A percentile compares a stretch with the other conserved stretches of the same genome.
phyloP scores from a whole-genome alignment of 2,888 invertebrate genomes.

The Oegoconia quadripuncta region DNA sequence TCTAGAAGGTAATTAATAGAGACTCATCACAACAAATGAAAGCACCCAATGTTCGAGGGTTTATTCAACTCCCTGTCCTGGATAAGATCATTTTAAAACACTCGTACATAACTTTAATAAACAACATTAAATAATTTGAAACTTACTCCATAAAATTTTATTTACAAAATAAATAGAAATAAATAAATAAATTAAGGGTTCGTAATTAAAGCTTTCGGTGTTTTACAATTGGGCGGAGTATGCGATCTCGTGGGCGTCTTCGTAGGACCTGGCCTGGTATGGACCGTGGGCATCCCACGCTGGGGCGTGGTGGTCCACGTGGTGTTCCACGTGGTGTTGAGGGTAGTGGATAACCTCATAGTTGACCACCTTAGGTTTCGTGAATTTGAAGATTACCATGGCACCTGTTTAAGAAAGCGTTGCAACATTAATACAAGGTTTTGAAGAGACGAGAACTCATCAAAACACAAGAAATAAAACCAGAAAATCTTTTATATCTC shows the following conservation, averaged over 20 bases:
- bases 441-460: no score
- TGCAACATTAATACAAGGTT: no score
- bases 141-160: conserved; percentile 66
- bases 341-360: conserved; percentile 93
- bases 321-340: conserved; percentile 84
- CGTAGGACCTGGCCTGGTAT: conserved; percentile 80
- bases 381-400: conserved; percentile 91
- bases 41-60: no score
- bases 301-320: conserved; percentile 80
- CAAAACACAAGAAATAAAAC: no score
- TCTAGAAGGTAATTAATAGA: no score
- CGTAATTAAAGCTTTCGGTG: conserved; percentile 47
- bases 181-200: conserved; percentile 72
- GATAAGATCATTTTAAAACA: conserved; percentile 2
- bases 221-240: conserved; percentile 74
- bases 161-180: conserved; percentile 70
- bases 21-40: no score
- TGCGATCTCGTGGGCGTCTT: conserved; percentile 80
- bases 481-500: not conserved
- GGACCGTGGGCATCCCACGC: conserved; percentile 79
- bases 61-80: no score
- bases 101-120: conserved; percentile 19
- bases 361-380: conserved; percentile 92
- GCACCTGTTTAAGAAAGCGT: conserved; percentile 66
- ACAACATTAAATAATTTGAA: conserved; percentile 45